phyloP scores from a whole-genome alignment of 2,113 vertebrate genomes.

The Semnornis frantzii region DNA sequence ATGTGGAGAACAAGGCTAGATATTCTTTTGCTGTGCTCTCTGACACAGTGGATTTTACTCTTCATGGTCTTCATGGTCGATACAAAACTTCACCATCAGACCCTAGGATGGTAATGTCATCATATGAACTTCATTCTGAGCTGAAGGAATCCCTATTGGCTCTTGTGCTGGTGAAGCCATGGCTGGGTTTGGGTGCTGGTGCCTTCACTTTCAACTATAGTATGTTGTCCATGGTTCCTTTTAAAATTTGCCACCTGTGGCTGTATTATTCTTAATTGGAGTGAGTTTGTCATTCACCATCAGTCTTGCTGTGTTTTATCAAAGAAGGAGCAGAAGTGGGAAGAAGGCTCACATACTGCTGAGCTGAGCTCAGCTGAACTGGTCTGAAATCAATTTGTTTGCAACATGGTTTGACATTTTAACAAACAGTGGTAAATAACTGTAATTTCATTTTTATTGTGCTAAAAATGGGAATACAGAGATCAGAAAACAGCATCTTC shows the following conservation, averaged over 20 bases:
- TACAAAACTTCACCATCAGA: neutral
- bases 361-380: neutral
- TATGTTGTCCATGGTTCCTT: neutral
- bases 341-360: neutral
- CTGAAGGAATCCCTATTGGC: neutral
- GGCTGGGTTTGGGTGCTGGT: neutral
- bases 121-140: neutral
- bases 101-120: neutral
- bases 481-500: neutral
- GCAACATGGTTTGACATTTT: constrained; percentile 42
- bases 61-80: neutral
- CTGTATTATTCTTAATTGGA: neutral
- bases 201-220: neutral
- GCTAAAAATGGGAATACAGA: neutral
- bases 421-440: constrained; percentile 41
- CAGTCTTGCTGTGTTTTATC: neutral
- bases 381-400: constrained; percentile 28
- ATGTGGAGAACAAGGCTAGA: neutral
- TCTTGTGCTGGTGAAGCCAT: neutral
- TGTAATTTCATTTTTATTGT: constrained; percentile 32
- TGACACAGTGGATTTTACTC: neutral
- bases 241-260: neutral
- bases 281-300: neutral
- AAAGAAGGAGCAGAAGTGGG: neutral
- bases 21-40: neutral